phyloP scores from a whole-genome alignment of 2,888 invertebrate genomes.

The Mythimna albipuncta region DNA sequence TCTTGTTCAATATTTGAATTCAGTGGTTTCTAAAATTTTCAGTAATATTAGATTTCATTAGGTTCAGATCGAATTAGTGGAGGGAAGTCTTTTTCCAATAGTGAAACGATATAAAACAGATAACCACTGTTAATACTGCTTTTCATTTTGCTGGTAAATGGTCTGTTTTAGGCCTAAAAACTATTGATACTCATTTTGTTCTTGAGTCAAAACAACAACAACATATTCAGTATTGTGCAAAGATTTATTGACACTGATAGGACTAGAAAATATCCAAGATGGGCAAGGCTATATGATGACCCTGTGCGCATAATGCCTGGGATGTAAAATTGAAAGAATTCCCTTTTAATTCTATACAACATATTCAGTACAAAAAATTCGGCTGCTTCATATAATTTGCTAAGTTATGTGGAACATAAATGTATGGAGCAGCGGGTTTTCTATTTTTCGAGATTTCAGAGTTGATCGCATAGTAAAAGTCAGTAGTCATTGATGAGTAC shows the following conservation, averaged over 20 bases:
- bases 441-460: too few species aligned
- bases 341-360: neutral
- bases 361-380: too few species aligned
- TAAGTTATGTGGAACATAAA: too few species aligned
- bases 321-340: neutral
- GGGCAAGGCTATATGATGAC: neutral
- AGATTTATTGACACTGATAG: too few species aligned
- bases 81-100: neutral
- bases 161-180: neutral
- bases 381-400: too few species aligned
- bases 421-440: too few species aligned
- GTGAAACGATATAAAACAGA: neutral
- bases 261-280: neutral
- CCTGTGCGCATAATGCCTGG: neutral
- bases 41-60: neutral
- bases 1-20: neutral
- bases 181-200: neutral
- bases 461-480: too few species aligned
- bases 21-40: slow-evolving; percentile 1
- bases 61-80: neutral
- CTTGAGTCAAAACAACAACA: neutral
- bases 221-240: neutral
- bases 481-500: too few species aligned
- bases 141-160: slow-evolving; percentile 32
- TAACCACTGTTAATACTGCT: neutral